Evolutionary conservation across 2,888 invertebrate species (phyloP), one percentile per base, ranked within the genome.

Genomic region (Philaethria dido): DNA sequence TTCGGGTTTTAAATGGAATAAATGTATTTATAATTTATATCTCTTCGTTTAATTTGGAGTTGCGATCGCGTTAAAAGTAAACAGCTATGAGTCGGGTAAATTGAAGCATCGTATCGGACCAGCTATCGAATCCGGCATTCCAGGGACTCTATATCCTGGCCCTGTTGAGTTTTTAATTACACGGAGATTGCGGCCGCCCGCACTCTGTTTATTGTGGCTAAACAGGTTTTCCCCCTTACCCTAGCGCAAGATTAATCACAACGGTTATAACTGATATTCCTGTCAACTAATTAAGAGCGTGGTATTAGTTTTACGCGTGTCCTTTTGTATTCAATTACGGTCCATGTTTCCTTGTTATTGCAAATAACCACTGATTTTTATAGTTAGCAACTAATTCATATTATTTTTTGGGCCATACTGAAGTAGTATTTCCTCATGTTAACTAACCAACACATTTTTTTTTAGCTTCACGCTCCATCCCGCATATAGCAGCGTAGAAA

Each of bases 141-240:
- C 57, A 60, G 44, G 50, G 59, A 60, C 59, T 68, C 66, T 68
- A 68, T 74, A 72, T 72, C 76, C 71, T 66, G 62, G 72, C 79
- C 74, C 67, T 69, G 78, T 75, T 75, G 73, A 81, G 80, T 80
- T 85, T 86, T 87, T 87, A 87, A 87, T 87, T 85, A 86, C 78
- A 73, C 62, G 73, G 77, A 82, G 81, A 83, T 84, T 84, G 82
- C 81, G 74, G 72, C 72, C 68, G 74, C 69, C 72, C 66, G 75
- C 78, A 73, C 73, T 52, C 62, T 66, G 66, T 70, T 70, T 69
- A 59, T 66, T 64, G 57, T 44, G 55, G 61, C 57, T 69, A 70
- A 66, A 69, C 66, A 66, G 52, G 66, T 64, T 63, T 54, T 22
- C 55, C 64, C 70, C 66, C 59, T 65, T 33, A 20, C 54, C 25